These are phyloP conservation scores for Larimichthys polyactis DNA, from an alignment of 2,113 vertebrate species.

Conservation along the genomic window DNA sequence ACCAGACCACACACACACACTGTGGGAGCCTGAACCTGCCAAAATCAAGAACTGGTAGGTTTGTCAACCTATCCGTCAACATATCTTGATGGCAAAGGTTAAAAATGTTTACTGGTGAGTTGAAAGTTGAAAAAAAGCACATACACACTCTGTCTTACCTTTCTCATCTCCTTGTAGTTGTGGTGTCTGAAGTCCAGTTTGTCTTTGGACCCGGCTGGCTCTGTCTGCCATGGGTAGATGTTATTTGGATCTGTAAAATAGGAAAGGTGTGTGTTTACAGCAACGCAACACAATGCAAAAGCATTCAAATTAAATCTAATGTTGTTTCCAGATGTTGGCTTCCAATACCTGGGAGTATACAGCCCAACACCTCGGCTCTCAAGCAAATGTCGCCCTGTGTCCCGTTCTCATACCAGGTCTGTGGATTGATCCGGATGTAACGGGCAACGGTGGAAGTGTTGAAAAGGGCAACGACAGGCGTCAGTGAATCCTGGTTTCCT, in stretches of 20 bases:
- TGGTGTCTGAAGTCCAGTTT: slow-evolving; percentile 95
- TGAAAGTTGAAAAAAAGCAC: too few species aligned
- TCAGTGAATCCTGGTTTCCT: slow-evolving; percentile 91
- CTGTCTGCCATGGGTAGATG: slow-evolving; percentile 83
- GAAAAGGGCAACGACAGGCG: slow-evolving; percentile 88
- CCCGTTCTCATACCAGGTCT: slow-evolving; percentile 92
- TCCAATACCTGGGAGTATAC: slow-evolving; percentile 84
- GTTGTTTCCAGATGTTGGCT: neutral
- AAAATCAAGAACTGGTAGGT: neutral
- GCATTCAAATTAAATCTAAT: too few species aligned
- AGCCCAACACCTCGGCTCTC: slow-evolving; percentile 93
- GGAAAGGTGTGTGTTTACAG: neutral
- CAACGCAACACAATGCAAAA: neutral
- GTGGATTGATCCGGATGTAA: slow-evolving; percentile 92
- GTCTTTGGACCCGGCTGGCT: slow-evolving; percentile 81
- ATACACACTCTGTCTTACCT: slow-evolving; percentile 85
- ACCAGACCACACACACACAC: slow-evolving; percentile 29
- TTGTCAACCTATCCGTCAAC: neutral
- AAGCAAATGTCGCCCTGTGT: slow-evolving; percentile 87
- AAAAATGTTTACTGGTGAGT: neutral
- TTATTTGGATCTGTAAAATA: slow-evolving; percentile 85
- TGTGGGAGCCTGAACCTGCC: neutral
- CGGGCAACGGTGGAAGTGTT: slow-evolving; percentile 86
- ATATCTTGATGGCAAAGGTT: neutral
- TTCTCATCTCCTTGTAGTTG: slow-evolving; percentile 95